Evolutionary conservation across 2,113 vertebrate species (phyloP).

Genomic region (Chitala chitala): DNA sequence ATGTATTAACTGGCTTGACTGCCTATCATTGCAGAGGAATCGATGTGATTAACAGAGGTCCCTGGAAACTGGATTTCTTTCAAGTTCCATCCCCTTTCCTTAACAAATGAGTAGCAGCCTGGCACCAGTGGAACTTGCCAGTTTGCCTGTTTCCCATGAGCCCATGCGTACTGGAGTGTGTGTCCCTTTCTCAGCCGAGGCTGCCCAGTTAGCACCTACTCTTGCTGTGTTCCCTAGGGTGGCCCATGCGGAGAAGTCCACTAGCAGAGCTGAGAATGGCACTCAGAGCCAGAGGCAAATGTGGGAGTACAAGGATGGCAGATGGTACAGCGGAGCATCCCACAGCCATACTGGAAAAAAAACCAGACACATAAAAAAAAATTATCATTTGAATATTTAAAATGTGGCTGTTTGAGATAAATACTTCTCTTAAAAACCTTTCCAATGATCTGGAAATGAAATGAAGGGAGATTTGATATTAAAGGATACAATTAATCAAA

Average conservation of each 20-base stretch:
- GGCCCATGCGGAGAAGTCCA: constrained; percentile 48
- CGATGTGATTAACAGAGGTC: constrained; percentile 5
- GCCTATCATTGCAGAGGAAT: not conserved
- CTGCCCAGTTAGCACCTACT: constrained; percentile 68
- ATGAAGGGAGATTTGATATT: not conserved
- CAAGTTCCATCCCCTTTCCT: constrained; percentile 47
- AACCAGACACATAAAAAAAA: constrained; percentile 24
- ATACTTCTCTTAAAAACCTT: not conserved
- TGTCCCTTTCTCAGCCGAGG: constrained; percentile 56
- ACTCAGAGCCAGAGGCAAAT: constrained; percentile 12
- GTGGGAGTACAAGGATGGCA: constrained; percentile 61
- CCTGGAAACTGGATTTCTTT: constrained; percentile 50
- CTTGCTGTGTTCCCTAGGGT: constrained; percentile 56
- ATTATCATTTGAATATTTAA: constrained; percentile 31
- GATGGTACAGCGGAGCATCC: constrained; percentile 58
- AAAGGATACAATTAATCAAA: constrained; percentile 5
- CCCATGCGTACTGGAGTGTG: constrained; percentile 54
- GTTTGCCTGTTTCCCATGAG: constrained; percentile 71
- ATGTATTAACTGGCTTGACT: not conserved
- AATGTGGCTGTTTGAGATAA: not conserved
- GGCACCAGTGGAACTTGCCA: constrained; percentile 55
- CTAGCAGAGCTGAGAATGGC: constrained; percentile 53
- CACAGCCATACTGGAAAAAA: not conserved
- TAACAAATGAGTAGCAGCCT: constrained; percentile 57
- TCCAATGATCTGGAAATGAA: not conserved